Evolutionary conservation across 2,113 vertebrate species (phyloP), one percentile per base, ranked within the genome.

Genomic region (Eublepharis macularius): DNA sequence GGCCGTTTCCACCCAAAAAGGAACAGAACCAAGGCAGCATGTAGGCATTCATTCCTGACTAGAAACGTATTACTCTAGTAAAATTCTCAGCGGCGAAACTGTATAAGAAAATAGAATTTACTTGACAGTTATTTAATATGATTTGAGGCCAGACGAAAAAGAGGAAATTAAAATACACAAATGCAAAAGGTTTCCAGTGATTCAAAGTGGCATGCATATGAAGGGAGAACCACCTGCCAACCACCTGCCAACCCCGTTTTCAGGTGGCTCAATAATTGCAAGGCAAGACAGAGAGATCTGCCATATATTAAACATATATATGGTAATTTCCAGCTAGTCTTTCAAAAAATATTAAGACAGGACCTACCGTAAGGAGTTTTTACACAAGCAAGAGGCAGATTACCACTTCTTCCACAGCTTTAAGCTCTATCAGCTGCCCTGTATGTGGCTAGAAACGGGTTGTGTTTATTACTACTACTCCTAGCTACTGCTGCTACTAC

Each of bases 21-120:
- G 39, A 93, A 95, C 85, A 94, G 86, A 95, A 95, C 90, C 92
- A 96, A 96, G 89, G 89, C 76, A 93, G 80, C 84, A 87, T 95
- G 91, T 83, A 92, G 88, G 81, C 96, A 94, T 93, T 95, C 96
- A 94, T 93, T 95, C 92, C 87, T 94, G 90, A 51, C 83, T 92
- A 92, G 65, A 54, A 94, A 93, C 57, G 88, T 88, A 93, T 94
- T 93, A 88, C 91, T 94, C 94, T 95, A 85, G 94, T 85, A 97
- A 96, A 94, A 51, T 68, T 88, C 86, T 91, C 73, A 41, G 89
- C 84, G 92, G 91, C 70, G 85, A 94, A 85, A 84, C 85, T 85
- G 81, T 90, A 84, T 89, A 36, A 92, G 86, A 87, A 89, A 86
- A 90, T 90, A 89, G 86, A 91, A 90, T 91, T 82, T 49, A 73